Evolutionary conservation across 2,113 vertebrate species (phyloP), one percentile per base, ranked within the genome.

Genomic region (Trogon surrucura): DNA sequence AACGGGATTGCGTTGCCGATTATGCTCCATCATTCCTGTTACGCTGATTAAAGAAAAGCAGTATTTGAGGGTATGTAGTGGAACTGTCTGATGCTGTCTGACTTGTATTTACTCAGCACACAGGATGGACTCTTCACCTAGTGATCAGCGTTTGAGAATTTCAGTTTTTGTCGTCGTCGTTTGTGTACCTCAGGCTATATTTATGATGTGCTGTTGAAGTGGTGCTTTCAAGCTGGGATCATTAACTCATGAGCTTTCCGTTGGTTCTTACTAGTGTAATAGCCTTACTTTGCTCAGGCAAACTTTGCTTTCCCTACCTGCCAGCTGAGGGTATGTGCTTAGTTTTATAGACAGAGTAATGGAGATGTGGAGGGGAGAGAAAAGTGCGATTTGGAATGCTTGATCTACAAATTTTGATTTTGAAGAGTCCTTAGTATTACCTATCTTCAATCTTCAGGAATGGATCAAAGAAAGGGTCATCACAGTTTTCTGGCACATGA

Each of bases 241-340:
- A 81, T 91, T 89, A 85, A 87, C 81, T 94, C 34, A 10, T 16
- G 34, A 74, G 69, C 72, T 91, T 85, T 84, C 81, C 38, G 32
- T 81, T 82, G 53, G 22, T 87, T 71, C 66, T 94, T 44, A 44
- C 91, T 87, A 92, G 78, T 81, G 5, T 72, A 87, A 54, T 57
- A 91, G 29, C 56, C 78, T 66, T 60, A 32, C 0, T 0, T 84
- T 87, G 61, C 87, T 75, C 45, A 85, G 74, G 66, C 80, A 91
- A 22, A 87, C 84, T 92, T 92, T 92, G 57, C 60, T 87, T 75
- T 47, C 53, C 57, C 53, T 66, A 34, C 70, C 89, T 95, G 47
- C 34, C 81, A 72, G 74, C 36, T 51, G 65, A 89, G 65, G 48
- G 38, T 19, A 8, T 79, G 32, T 44, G 53, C 70, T 60, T 44